Base-by-base conservation (phyloP, 2,888 invertebrate genomes). In the Caenorhabditis sinica region DNA sequence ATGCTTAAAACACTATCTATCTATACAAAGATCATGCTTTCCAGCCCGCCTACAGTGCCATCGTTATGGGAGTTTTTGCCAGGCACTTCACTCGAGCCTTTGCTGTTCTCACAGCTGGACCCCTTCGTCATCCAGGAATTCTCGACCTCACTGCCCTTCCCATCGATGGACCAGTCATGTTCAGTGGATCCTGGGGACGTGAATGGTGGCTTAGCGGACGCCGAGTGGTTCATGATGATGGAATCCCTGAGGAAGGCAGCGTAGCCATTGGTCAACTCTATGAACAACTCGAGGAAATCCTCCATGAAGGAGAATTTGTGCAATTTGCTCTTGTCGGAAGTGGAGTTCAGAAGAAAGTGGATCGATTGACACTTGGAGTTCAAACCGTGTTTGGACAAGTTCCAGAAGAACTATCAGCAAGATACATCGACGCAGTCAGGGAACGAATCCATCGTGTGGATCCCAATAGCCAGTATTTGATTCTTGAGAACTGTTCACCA, bases 151-250 rank as follows among this genome's bases (percentile, higher is more conserved):
- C 92, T 5, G 85, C 92, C 9, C 85, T 92, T 5, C 92, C 92
- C 1, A 89, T 90, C 56, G 90, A 91, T 69, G 92, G 91, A 1
- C 90, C 89, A 9, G 85, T 92, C 6, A 68, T 90, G 53, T 92
- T 92, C 86, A 89, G 92, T 83, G 92, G 92, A 5, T 92, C 91
- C 0, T 92, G 92, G 92, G 92, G 92, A 30, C 84, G 92, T 13
- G 93, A 93, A 77, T 92, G 93, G 92, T 91, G 89, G 90, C 58
- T 92, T 30, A 68, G 77, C 11, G 91, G 90, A 8, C 86, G 86
- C 25, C 75, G 92, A 66, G 88, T 92, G 0, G 92, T 92, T 20
- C 91, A 92, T 74, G 90, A 90, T 40, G 89, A 90, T 71, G 91
- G 90, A 23, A 90, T 92, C 9, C 84, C 90, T 0, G 88, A 90